Conservation (phyloP, 2,888 invertebrate genomes). For the Lacanobia oleracea region DNA sequence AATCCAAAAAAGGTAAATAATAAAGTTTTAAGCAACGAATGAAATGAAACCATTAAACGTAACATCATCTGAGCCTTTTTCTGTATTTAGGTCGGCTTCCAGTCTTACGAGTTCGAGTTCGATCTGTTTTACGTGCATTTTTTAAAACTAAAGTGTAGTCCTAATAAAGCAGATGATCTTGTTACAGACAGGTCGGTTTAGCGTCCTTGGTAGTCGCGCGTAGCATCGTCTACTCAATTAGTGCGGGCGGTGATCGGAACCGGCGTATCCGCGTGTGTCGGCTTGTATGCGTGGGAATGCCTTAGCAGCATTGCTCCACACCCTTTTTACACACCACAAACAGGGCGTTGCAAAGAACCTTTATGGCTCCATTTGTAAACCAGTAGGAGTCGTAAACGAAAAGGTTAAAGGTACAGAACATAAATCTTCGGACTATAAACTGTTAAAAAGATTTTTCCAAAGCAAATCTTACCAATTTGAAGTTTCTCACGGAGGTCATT, state of each 20-base stretch:
- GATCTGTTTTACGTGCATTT: constrained; percentile 4
- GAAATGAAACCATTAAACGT: constrained; percentile 6
- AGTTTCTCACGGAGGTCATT: neutral
- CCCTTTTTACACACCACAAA: constrained; percentile 74
- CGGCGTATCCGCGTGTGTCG: constrained; percentile 82
- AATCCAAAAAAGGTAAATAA: constrained; percentile 21
- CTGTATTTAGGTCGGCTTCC: neutral
- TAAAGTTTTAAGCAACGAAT: neutral
- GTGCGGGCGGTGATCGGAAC: constrained; percentile 87
- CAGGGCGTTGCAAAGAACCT: constrained; percentile 50
- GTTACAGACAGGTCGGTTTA: constrained; percentile 49
- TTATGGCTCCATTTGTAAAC: constrained; percentile 59
- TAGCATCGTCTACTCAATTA: constrained; percentile 84
- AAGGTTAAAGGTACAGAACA: constrained; percentile 29
- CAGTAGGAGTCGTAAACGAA: constrained; percentile 38
- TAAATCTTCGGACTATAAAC: constrained; percentile 5
- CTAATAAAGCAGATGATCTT: constrained; percentile 49
- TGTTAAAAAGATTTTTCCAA: constrained; percentile 1
- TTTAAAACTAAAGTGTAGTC: constrained; percentile 3
- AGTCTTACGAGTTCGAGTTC: constrained; percentile 1
- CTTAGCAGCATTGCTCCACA: constrained; percentile 73
- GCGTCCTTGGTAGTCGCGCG: constrained; percentile 76
- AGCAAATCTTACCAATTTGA: neutral
- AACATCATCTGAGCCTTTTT: neutral
- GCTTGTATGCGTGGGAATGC: constrained; percentile 83